Percentiles rank a stretch among this genome's conserved stretches.
These are phyloP conservation scores for Cynaeus angustus DNA, from an alignment of 2,888 invertebrate genomes.

Conservation along the genomic window DNA sequence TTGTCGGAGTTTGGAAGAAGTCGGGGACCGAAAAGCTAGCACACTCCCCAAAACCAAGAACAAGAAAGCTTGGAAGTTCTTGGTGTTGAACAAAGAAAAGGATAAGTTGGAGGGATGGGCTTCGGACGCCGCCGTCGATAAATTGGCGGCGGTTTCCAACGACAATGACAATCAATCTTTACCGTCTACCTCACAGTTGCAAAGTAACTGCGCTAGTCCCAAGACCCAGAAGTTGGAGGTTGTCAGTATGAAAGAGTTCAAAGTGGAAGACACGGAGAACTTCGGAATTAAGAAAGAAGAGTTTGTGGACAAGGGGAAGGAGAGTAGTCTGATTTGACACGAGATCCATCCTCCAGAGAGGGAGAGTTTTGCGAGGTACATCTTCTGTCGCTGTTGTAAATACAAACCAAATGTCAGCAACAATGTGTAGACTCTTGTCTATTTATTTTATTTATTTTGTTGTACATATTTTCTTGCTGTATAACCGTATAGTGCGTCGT, in stretches of 20 bases:
- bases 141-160: conserved; percentile 54
- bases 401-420: conserved; percentile 68
- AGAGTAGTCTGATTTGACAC: conserved; percentile 68
- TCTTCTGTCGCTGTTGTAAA: conserved; percentile 72
- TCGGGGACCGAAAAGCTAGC: conserved; percentile 65
- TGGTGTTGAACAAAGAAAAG: conserved; percentile 67
- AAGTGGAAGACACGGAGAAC: conserved; percentile 51
- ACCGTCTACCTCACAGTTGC: conserved; percentile 68
- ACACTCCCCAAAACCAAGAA: conserved; percentile 67
- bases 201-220: conserved; percentile 65
- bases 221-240: conserved; percentile 51
- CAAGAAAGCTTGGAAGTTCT: conserved; percentile 68
- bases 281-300: conserved; percentile 61
- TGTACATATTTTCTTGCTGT: conserved; percentile 39
- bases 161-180: conserved; percentile 65
- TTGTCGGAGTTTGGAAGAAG: conserved; percentile 65
- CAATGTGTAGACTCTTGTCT: conserved; percentile 67
- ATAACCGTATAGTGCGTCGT: conserved; percentile 37
- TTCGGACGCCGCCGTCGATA: conserved; percentile 65
- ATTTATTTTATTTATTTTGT: conserved; percentile 60
- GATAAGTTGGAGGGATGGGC: conserved; percentile 64
- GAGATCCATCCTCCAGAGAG: conserved; percentile 67
- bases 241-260: conserved; percentile 42
- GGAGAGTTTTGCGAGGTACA: conserved; percentile 69
- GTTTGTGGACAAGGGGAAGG: conserved; percentile 58